Conservation (phyloP, 2,797 vertebrate genomes). For the Megalops cyprinoides region DNA sequence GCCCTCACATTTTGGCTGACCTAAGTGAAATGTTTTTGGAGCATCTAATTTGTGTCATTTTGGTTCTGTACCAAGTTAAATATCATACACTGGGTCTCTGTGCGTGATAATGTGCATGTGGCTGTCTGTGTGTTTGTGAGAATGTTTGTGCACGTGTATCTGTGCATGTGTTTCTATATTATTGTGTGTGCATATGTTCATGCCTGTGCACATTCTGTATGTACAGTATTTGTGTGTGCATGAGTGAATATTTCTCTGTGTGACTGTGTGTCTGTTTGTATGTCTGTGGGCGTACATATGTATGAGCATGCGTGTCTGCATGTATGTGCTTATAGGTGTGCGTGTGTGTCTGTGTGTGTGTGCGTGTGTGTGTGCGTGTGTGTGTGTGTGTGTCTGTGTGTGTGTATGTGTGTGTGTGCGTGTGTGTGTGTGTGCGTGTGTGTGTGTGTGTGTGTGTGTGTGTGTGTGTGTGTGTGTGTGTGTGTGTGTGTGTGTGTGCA, state of each 20-base stretch:
- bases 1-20: neutral
- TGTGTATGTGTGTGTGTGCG: neutral
- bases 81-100: neutral
- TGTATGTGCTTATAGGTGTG: neutral
- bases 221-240: too few relatives aligned
- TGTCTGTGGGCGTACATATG: neutral
- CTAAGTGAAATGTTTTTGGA: neutral
- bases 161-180: too few relatives aligned
- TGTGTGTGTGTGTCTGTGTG: neutral
- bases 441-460: neutral
- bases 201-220: too few relatives aligned
- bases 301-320: neutral
- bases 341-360: neutral
- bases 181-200: too few relatives aligned
- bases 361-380: neutral
- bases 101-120: constrained; percentile 22
- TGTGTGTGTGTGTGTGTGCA: constrained; percentile 21
- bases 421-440: neutral
- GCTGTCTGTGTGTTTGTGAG: constrained; percentile 31
- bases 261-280: neutral
- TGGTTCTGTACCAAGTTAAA: neutral
- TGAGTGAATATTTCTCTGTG: too few relatives aligned
- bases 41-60: neutral
- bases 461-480: constrained; percentile 8
- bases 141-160: constrained; percentile 40